Evolutionary conservation across 1,140 invertebrate genomes (phyloP), one percentile per base, ranked within the genome.

Genomic region (Stegodyphus dumicola): DNA sequence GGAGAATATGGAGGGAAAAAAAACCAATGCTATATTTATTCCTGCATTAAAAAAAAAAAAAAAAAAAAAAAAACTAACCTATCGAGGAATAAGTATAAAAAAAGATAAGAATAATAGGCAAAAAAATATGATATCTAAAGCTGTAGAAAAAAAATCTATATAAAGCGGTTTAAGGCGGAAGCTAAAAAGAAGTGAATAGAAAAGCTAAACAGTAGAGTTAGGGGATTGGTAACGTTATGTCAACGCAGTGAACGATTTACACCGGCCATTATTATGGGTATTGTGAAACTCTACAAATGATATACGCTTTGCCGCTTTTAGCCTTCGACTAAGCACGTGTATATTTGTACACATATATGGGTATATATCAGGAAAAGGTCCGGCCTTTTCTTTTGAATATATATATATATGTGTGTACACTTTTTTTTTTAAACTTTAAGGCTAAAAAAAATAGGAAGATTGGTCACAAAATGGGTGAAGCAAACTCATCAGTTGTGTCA

Each of bases 111-210:
- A 85, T 85, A 85, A 77, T 77, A 60, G 81, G n/a, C 7, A 75
- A 83, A 83, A 81, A 83, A 83, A 73, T 74, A 64, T 64, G 70
- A 83, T 83, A 83, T 71, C 80, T 75, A 83, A 75, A 83, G 60
- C 80, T 17, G 51, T 49, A 7, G 60, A 56, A 56, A 75, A 71
- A 80, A 67, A 54, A 49, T 73, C 71, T 81, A 74, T 74, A 85
- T 85, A 85, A 85, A 85, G 81, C 81, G 81, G 56, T 81, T 85
- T 85, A 85, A 85, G 81, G 81, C 81, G 81, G 81, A 85, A 85
- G 81, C 81, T 49, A 75, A 83, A 60, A 80, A 65, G 81, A 51
- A 49, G 18, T 85, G 81, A 85, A 85, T 85, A 64, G 74, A 76
- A 64, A 76, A 54, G 65, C 73, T 85, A 85, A 85, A 85, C 81